Conservation (phyloP, 2,888 invertebrate genomes). For the Mythimna lalbum region DNA sequence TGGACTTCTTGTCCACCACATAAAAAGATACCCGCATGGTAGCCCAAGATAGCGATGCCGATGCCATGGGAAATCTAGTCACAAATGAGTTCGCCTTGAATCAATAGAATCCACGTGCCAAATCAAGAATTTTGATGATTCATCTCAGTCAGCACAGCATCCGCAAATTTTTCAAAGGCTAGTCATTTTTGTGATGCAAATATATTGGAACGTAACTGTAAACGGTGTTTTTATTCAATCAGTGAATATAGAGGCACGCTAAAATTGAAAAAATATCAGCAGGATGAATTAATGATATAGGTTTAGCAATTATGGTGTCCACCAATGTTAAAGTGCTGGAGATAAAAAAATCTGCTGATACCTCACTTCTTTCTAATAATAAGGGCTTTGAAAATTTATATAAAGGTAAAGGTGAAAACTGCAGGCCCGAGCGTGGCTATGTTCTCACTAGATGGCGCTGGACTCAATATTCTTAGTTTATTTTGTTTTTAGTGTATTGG, state of each 20-base stretch:
- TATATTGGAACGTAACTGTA: constrained; percentile 47
- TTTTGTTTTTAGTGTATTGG: no score
- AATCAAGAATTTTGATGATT: constrained; percentile 32
- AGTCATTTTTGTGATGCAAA: constrained; percentile 37
- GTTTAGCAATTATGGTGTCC: neutral
- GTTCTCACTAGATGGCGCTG: no score
- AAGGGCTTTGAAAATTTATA: neutral
- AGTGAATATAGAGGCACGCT: constrained; percentile 25
- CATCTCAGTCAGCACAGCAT: constrained; percentile 16
- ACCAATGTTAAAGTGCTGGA: neutral
- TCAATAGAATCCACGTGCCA: constrained; percentile 9
- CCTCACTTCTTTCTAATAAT: neutral
- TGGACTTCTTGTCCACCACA: neutral
- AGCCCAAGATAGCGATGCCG: neutral
- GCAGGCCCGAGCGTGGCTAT: no score
- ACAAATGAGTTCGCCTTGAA: neutral
- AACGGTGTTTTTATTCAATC: constrained; percentile 27
- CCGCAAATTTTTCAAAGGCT: constrained; percentile 21
- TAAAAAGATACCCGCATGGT: neutral
- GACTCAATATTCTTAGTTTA: no score
- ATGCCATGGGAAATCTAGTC: neutral
- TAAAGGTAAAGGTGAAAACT: neutral
- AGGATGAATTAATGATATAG: constrained; percentile 35
- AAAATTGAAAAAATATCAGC: constrained; percentile 30
- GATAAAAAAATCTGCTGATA: neutral